Evolutionary conservation across 1,140 invertebrate species (phyloP), one percentile per base, ranked within the genome.

Genomic region (Teleopsis dalmanni): DNA sequence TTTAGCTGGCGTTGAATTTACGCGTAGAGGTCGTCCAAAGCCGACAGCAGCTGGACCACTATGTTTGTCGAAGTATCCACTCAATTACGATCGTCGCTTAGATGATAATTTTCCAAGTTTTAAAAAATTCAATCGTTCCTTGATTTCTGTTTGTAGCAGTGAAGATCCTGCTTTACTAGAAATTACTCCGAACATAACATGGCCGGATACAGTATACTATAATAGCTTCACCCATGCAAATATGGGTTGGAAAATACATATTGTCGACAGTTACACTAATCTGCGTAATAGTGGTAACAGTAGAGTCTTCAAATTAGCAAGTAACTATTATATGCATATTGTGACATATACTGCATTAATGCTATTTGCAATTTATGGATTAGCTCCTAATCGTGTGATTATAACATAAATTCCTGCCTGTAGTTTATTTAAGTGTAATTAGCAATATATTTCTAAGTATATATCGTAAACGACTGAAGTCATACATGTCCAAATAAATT

Each of bases 151-250:
- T 21, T 94, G 90, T 68, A 58, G 76, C 59, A 83, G 80, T 10
- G 80, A 84, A 44, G 76, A 84, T 6, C 78, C 84, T 5, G 87
- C 82, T 0, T 70, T 82, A 13, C 73, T 95, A 9, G 79, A 84
- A 65, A 82, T 95, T 4, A 88, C 87, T 4, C 93, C 93, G 2
- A 93, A 95, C 65, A 81, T 84, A 11, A 82, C 87, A 1, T 95
- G 91, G 87, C 92, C 93, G 0, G 91, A 95, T 67, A 76, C 81
- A 9, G 89, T 96, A 14, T 96, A 95, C 72, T 96, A 95, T 65
- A 88, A 94, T 72, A 93, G 89, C 42, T 95, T 90, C 70, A 90
- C 87, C 0, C 88, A 92, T 53, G 78, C 83, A 2, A 89, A 92
- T 59, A 92, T 93, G 88, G 91, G 91, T 18, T 91, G 86, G 82